Conservation (phyloP, 2,797 vertebrate genomes). For the Galagoides demidoff region DNA sequence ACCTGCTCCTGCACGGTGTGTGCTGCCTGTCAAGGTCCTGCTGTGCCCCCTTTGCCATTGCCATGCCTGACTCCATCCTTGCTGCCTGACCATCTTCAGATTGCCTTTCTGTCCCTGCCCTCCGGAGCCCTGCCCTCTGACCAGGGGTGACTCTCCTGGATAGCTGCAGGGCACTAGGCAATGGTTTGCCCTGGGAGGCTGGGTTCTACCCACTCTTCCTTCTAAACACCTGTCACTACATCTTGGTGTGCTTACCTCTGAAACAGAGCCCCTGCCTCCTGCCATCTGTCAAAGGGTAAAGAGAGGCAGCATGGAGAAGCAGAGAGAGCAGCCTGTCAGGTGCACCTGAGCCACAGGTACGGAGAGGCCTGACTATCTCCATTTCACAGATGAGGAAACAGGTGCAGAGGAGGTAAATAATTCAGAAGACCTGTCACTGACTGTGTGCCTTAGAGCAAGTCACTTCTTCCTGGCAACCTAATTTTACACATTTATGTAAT, state of each 20-base stretch:
- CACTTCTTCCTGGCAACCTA: background rate
- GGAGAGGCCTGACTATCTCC: background rate
- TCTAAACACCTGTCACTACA: background rate
- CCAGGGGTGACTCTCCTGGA: background rate
- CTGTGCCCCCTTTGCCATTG: fast-evolving
- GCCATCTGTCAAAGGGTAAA: background rate
- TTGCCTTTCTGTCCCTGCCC: background rate
- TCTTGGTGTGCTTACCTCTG: background rate
- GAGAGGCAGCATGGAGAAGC: background rate
- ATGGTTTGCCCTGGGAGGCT: background rate
- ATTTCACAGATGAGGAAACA: background rate
- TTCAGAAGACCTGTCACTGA: background rate
- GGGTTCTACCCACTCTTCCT: background rate
- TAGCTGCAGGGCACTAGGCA: background rate
- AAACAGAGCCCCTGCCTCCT: background rate
- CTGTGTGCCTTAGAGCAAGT: background rate
- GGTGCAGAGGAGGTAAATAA: background rate
- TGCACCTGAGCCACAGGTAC: background rate
- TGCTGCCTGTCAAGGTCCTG: background rate
- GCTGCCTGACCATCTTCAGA: background rate
- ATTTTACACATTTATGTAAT: background rate
- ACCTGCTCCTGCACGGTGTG: fast-evolving
- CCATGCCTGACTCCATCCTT: background rate
- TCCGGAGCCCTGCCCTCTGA: background rate
- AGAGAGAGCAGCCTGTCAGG: background rate